Percentiles rank a stretch among this genome's conserved stretches.
Evolutionary conservation across 2,113 vertebrate genomes (phyloP).

Genomic region (Pipra filicauda): DNA sequence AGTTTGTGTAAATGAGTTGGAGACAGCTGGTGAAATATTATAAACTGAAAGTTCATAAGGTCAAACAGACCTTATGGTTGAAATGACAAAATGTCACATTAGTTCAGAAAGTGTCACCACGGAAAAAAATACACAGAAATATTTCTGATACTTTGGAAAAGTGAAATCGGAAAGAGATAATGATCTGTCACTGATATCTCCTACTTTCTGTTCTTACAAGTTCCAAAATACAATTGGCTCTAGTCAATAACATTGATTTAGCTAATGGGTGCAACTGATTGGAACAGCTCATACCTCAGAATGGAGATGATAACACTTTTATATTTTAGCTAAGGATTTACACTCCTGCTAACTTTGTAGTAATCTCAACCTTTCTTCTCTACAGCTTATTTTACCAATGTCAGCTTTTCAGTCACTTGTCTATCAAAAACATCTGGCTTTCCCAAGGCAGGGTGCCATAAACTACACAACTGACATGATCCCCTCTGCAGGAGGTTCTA

Average conservation of each 20-base stretch:
- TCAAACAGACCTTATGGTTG: neutral
- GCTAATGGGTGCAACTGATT: neutral
- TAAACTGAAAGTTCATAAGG: conserved; percentile 2
- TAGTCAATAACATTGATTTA: neutral
- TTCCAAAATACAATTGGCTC: neutral
- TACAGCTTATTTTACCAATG: neutral
- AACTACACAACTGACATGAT: neutral
- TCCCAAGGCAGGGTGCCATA: accelerated
- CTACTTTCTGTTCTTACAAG: neutral
- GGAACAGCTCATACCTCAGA: neutral
- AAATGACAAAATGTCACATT: neutral
- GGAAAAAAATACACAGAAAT: neutral
- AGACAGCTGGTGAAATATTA: conserved; percentile 6
- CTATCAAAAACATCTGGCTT: neutral
- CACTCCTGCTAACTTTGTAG: neutral
- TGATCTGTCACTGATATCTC: neutral
- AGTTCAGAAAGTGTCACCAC: neutral
- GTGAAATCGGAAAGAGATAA: neutral
- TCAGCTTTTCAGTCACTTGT: neutral
- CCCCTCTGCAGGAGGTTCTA: neutral
- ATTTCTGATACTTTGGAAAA: neutral
- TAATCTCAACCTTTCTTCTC: neutral
- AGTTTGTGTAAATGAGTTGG: neutral
- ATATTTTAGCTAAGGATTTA: neutral
- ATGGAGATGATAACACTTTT: neutral